Evolutionary conservation across 2,888 invertebrate genomes (phyloP).

Genomic region (Acanthosepion lycidas): DNA sequence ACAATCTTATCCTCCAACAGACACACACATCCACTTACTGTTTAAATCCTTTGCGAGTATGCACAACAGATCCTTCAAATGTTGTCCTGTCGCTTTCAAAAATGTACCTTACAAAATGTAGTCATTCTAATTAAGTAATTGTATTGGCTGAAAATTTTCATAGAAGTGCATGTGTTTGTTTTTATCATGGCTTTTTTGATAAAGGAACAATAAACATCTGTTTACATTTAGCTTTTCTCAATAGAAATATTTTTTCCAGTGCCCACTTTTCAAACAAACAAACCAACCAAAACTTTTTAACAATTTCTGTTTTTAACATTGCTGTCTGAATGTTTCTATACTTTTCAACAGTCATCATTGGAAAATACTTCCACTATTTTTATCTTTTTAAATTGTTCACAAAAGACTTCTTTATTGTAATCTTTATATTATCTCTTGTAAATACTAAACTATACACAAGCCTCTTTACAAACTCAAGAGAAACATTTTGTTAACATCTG

Average conservation of each 20-base stretch:
- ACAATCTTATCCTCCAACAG: too few species aligned
- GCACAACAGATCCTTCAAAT: too few species aligned
- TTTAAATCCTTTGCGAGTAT: too few species aligned
- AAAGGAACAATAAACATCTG: neutral
- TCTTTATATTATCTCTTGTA: neutral
- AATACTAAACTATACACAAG: neutral
- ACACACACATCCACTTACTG: too few species aligned
- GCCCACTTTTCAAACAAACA: neutral
- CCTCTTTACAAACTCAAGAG: too few species aligned
- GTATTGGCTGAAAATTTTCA: too few species aligned
- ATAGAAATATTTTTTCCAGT: neutral
- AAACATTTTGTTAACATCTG: too few species aligned
- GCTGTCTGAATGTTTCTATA: neutral
- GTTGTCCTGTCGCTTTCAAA: too few species aligned
- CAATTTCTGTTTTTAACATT: neutral
- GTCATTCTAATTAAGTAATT: too few species aligned
- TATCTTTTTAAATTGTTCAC: neutral
- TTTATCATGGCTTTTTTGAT: too few species aligned
- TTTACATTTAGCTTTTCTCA: neutral
- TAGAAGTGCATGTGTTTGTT: too few species aligned
- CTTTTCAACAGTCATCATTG: neutral
- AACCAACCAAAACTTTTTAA: neutral
- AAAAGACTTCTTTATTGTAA: neutral
- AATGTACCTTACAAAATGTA: too few species aligned
- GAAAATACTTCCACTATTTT: neutral